Conservation (phyloP, 2,113 vertebrate genomes). For the Brachyistius frenatus region DNA sequence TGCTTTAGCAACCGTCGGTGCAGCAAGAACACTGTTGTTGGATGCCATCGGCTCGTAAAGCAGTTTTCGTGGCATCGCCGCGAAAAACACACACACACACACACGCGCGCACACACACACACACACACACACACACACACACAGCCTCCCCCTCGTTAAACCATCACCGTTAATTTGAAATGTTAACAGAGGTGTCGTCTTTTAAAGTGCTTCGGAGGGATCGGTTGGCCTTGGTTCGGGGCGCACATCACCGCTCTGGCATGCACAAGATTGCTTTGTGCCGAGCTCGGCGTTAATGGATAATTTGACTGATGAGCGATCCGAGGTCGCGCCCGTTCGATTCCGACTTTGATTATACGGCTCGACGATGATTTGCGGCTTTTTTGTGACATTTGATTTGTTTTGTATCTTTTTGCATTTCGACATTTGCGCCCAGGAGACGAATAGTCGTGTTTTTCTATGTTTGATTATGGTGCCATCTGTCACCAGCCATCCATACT, state of each 20-base stretch:
- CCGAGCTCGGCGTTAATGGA: constrained; percentile 19
- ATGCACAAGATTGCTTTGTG: constrained; percentile 15
- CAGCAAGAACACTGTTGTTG: constrained; percentile 55
- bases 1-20: constrained; percentile 72
- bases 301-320: constrained; percentile 36
- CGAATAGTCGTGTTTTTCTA: constrained; percentile 1
- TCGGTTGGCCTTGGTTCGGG: constrained; percentile 14
- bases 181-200: constrained; percentile 58
- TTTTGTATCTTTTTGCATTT: constrained; percentile 8
- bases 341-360: constrained; percentile 43
- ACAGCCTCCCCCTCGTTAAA: constrained; percentile 55
- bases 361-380: constrained; percentile 27
- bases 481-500: constrained; percentile 34
- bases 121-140: neutral
- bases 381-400: constrained; percentile 29
- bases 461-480: constrained; percentile 43
- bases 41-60: constrained; percentile 64
- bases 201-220: constrained; percentile 37
- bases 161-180: constrained; percentile 60
- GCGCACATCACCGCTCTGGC: constrained; percentile 43
- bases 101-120: too few relatives aligned
- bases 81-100: too few relatives aligned
- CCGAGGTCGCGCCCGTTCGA: neutral
- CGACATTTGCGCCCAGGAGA: constrained; percentile 22
- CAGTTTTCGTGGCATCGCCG: constrained; percentile 34